Evolutionary conservation across 1,140 invertebrate genomes (phyloP).

Genomic region (Brachionus manjavacas): DNA sequence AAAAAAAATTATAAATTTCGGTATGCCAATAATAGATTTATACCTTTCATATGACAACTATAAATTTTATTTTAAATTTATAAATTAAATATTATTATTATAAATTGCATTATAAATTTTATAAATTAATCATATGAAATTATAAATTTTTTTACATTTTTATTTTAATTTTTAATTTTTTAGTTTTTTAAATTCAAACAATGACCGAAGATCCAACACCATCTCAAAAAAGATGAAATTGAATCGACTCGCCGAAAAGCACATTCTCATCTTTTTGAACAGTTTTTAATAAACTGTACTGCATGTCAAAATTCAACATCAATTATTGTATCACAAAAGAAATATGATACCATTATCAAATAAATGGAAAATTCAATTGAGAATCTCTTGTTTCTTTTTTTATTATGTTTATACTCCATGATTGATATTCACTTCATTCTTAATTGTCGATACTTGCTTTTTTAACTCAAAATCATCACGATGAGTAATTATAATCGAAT

Average conservation of each 20-base stretch:
- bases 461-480: no score
- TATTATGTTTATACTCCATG: no score
- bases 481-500: no score
- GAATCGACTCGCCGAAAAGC: not conserved
- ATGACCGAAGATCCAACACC: not conserved
- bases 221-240: conserved; percentile 15
- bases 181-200: not conserved
- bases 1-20: not conserved
- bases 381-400: no score
- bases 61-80: not conserved
- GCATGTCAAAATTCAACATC: not conserved
- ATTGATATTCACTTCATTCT: no score
- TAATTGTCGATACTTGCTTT: no score
- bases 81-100: conserved; percentile 1
- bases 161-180: not conserved
- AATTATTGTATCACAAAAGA: conserved; percentile 4
- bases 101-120: conserved; percentile 10
- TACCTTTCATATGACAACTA: no score
- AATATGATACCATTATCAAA: not conserved
- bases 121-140: no score
- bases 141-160: no score
- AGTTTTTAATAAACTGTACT: not conserved
- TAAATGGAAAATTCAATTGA: conserved; percentile 14
- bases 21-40: not conserved
- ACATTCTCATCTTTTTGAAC: not conserved